Base-by-base conservation (phyloP, 1,140 invertebrate genomes). In the Panagrolaimus sp. region DNA sequence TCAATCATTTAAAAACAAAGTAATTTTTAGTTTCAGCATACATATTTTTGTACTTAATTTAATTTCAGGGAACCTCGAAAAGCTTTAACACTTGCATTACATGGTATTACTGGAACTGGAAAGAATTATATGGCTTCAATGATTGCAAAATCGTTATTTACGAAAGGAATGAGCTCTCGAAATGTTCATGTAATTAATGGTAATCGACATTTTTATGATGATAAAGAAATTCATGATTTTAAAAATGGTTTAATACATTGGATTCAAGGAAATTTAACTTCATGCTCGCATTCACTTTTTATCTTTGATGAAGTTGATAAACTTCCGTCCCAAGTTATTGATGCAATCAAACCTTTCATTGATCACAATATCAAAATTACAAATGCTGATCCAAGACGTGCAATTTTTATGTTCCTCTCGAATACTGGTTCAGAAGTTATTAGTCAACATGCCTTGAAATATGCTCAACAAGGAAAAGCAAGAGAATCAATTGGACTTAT, bases 281-380 rank as follows among this genome's bases (percentile, higher is more conserved):
- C 15, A 24, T 38, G 32, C 43, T 85, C 87, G 10, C 85, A 86
- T 63, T 90, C 91, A 0, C 76, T 97, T 43, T 96, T 98, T 83
- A 90, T 98, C 72, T 96, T 98, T 86, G 95, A 98, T 86, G 95
- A 98, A 87, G 89, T 96, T 8, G 91, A 98, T 83, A 93, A 95
- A 84, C 92, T 96, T 87, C 90, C 92, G 8, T 81, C 87, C 21
- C 89, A 89, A 15, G 81, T 96, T 12, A 86, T 98, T 17, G 90
- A 96, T 84, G 87, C 87, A 14, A 87, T 98, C 24, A 90, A 91
- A 81, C 91, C 93, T 14, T 90, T 93, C 82, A 81, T 96, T n/a
- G 93, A 97, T 84, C 90, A 92, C 79, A 87, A 91, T 83, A 84
- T 87, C 63, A 77, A 83, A 65, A 84, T 90, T 6, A 78, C 83